Evolutionary conservation across 1,140 invertebrate species (phyloP), one percentile per base, ranked within the genome.

Genomic region (Oscheius sp.): DNA sequence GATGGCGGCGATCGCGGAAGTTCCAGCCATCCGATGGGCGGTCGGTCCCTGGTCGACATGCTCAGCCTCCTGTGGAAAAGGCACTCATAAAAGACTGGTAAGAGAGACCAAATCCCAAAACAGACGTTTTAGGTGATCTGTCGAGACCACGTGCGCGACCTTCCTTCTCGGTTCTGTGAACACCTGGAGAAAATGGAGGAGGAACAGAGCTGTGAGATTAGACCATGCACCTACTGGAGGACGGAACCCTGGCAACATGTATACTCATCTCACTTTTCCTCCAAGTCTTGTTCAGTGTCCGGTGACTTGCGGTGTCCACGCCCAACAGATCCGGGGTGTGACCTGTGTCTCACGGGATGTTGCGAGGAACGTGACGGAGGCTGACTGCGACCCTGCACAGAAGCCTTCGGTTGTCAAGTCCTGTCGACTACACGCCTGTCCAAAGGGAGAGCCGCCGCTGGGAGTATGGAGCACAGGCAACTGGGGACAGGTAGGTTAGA

Each of bases 31-130:
- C 36, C 36, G 76, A 61, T 83, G 81, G 79, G 75, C 76, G 15
- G 78, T 72, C 20, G 81, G 80, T 2, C 75, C 79, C 2, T 83
- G 81, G 81, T 69, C 71, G 59, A 68, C 79, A 15, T 82, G 81
- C 52, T 64, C 69, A 49, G 69, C 69, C 13, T 42, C 72, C 2
- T 82, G 80, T 75, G 82, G 79, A 10, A 61, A 58, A 28, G 80
- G 82, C n/a, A 80, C 61, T 29, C 81, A 81, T 68, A 71, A 72
- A 26, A 61, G 80, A n/a, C 61, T 78, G n/a, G 78, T 82, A 10
- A n/a, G n/a, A n/a, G n/a, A n/a, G n/a, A n/a, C n/a, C n/a, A n/a
- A n/a, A n/a, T n/a, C n/a, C n/a, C n/a, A n/a, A n/a, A n/a, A n/a
- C n/a, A n/a, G n/a, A n/a, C n/a, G n/a, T n/a, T n/a, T n/a, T n/a